Percentiles rank a stretch among this genome's conserved stretches.
Evolutionary conservation across 2,888 invertebrate genomes (phyloP).

Genomic region (Protula sp.): DNA sequence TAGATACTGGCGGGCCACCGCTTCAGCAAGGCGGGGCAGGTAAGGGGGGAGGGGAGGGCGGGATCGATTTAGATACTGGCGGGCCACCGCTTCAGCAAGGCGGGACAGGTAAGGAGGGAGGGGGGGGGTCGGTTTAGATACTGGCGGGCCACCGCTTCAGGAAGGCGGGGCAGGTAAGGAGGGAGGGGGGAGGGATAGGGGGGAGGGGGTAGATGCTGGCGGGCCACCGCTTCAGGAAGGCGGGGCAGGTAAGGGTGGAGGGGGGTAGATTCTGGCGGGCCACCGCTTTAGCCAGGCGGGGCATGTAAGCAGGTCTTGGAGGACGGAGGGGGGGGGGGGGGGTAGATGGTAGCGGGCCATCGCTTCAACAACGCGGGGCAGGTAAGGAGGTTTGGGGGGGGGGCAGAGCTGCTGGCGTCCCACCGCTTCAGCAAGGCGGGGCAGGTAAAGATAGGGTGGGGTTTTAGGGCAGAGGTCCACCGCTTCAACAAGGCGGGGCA

Average conservation of each 20-base stretch:
- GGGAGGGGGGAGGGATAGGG: no score
- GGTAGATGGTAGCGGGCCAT: slow-evolving; percentile 92
- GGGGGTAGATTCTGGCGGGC: slow-evolving; percentile 90
- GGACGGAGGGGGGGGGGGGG: no score
- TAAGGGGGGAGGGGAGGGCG: no score
- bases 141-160: slow-evolving; percentile 92
- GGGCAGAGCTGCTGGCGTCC: no score
- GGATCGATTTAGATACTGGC: no score
- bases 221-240: slow-evolving; percentile 90
- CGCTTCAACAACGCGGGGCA: slow-evolving; percentile 89
- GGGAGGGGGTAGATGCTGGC: no score
- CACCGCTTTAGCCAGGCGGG: slow-evolving; percentile 90
- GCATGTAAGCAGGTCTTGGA: slow-evolving; percentile 63
- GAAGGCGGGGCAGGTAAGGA: slow-evolving; percentile 75
- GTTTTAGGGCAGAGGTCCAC: no score
- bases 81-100: slow-evolving; percentile 90
- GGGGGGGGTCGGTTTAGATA: no score
- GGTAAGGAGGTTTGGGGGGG: no score
- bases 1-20: slow-evolving; percentile 93
- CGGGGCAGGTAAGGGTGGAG: slow-evolving; percentile 71
- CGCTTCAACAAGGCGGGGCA: no score
- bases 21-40: slow-evolving; percentile 84
- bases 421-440: slow-evolving; percentile 90
- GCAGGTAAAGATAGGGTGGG: slow-evolving; percentile 63
- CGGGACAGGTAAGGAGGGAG: slow-evolving; percentile 71